These are phyloP conservation scores for Chinchilla lanigera DNA, from an alignment of 2,113 vertebrate genomes.

Conservation along the genomic window DNA sequence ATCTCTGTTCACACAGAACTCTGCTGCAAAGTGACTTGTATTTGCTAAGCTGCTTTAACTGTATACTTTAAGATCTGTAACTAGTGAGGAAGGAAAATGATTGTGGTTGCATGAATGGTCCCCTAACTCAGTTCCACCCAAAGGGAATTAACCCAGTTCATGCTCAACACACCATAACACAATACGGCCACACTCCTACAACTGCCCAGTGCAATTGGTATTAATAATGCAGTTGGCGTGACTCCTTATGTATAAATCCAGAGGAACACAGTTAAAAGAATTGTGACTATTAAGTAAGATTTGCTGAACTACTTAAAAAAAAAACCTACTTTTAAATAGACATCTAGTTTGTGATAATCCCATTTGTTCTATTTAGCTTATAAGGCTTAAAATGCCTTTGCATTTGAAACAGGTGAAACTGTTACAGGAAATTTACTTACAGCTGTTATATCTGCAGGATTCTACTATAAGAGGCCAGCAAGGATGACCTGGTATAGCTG, in stretches of 20 bases:
- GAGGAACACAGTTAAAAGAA: neutral
- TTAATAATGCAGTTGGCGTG: neutral
- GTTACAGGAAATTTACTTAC: neutral
- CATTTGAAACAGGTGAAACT: neutral
- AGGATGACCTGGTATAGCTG: neutral
- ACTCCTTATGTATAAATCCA: neutral
- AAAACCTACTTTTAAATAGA: neutral
- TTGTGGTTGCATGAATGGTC: rapidly evolving
- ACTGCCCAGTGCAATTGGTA: neutral
- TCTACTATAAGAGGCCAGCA: neutral
- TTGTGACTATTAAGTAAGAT: neutral
- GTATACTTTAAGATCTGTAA: neutral
- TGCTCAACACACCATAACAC: neutral
- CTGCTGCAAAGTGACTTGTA: neutral
- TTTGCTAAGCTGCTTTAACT: neutral
- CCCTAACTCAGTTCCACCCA: neutral
- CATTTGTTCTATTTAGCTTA: neutral
- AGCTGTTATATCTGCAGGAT: neutral
- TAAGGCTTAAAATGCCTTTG: neutral
- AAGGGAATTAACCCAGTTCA: neutral
- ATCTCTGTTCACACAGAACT: neutral
- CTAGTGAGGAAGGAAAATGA: neutral
- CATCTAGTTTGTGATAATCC: neutral
- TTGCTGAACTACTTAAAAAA: neutral
- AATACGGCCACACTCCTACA: neutral